phyloP scores from a whole-genome alignment of 2,888 invertebrate genomes.

The Xestia ashworthii region DNA sequence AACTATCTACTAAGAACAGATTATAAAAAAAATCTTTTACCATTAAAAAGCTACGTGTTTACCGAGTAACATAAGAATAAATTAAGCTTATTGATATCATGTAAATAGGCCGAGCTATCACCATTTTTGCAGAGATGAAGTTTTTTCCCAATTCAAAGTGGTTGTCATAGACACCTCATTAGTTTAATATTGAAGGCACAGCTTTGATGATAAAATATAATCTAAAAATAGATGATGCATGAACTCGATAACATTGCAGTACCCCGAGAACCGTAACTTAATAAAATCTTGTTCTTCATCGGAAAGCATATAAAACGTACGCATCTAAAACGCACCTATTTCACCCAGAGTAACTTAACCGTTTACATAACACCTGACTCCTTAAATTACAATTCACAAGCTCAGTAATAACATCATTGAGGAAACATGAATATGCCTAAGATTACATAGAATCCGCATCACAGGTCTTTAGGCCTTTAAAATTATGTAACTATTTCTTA shows the following conservation, averaged over 20 bases:
- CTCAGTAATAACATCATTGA: constrained; percentile 50
- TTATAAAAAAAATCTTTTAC: too few relatives aligned
- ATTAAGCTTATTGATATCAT: too few relatives aligned
- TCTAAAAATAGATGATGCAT: too few relatives aligned
- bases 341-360: not conserved
- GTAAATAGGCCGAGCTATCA: too few relatives aligned
- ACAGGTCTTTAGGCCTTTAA: constrained; percentile 48
- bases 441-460: constrained; percentile 63
- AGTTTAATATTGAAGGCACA: not conserved
- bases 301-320: not conserved
- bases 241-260: not conserved
- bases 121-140: too few relatives aligned
- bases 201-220: not conserved
- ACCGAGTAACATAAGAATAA: too few relatives aligned
- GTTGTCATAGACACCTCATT: not conserved
- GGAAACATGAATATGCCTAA: constrained; percentile 58
- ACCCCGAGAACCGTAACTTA: not conserved
- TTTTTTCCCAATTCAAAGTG: too few relatives aligned
- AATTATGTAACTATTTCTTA: constrained; percentile 61
- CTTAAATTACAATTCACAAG: constrained; percentile 36
- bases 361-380: constrained; percentile 25
- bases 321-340: not conserved
- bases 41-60: too few relatives aligned
- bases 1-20: too few relatives aligned
- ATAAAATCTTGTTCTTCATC: not conserved